A percentile compares a stretch with the other conserved stretches of the same genome.
These are phyloP conservation scores for Phyllostomus discolor DNA, from an alignment of 2,113 vertebrate species.

Conservation along the genomic window DNA sequence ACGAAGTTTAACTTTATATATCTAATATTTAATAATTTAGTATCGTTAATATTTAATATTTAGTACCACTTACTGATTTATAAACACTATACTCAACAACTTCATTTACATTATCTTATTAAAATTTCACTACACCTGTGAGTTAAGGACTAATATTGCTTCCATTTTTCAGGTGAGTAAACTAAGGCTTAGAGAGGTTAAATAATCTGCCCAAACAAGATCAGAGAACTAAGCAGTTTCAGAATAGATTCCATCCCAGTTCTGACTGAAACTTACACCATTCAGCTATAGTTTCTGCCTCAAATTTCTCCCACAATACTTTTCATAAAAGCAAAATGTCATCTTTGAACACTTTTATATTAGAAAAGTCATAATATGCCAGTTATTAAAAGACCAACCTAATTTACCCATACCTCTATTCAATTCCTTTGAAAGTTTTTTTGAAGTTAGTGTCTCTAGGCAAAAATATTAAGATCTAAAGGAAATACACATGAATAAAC, in stretches of 20 bases:
- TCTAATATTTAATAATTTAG: slow-evolving; percentile 23
- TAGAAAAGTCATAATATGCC: slow-evolving; percentile 32
- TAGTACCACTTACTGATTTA: background rate
- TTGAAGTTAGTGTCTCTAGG: slow-evolving; percentile 72
- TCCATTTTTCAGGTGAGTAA: slow-evolving; percentile 26
- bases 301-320: background rate
- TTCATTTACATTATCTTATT: slow-evolving; percentile 29
- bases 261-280: background rate
- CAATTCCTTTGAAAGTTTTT: slow-evolving; percentile 62
- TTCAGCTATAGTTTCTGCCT: background rate
- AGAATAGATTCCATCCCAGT: background rate
- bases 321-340: background rate
- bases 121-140: background rate
- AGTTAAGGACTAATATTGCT: background rate
- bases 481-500: slow-evolving; percentile 67
- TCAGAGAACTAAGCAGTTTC: slow-evolving; percentile 41
- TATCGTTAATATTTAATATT: slow-evolving; percentile 9
- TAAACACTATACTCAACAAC: background rate
- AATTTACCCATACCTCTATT: slow-evolving; percentile 59
- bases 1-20: slow-evolving; percentile 1
- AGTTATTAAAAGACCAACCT: slow-evolving; percentile 47
- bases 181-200: background rate
- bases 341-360: slow-evolving; percentile 34
- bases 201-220: background rate
- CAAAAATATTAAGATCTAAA: slow-evolving; percentile 73